These are phyloP conservation scores for Chirona hameri DNA, from an alignment of 2,888 invertebrate species.

Conservation along the genomic window DNA sequence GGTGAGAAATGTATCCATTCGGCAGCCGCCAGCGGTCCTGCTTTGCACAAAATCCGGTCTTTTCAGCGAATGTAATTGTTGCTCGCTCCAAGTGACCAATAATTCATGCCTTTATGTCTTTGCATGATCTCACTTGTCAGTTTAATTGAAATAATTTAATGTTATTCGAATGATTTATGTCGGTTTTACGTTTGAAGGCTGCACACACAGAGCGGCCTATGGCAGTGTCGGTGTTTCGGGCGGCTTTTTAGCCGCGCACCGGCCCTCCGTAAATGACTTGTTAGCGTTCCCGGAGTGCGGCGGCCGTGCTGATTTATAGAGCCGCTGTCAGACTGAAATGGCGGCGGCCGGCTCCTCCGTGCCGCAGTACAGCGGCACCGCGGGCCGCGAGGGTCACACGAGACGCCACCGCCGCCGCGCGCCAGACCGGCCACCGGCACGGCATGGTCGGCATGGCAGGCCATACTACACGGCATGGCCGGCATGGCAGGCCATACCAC, in stretches of 20 bases:
- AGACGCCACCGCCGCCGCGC: too few relatives aligned
- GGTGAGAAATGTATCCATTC: conserved; percentile 27
- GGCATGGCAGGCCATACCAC: too few relatives aligned
- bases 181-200: conserved; percentile 28
- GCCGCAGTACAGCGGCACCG: too few relatives aligned
- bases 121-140: conserved; percentile 29
- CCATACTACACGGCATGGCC: too few relatives aligned
- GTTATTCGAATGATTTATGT: conserved; percentile 26
- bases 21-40: background rate
- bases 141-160: conserved; percentile 29
- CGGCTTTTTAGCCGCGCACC: background rate
- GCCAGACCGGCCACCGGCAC: too few relatives aligned
- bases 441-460: too few relatives aligned
- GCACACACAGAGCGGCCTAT: background rate
- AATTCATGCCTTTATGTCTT: conserved; percentile 27
- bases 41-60: conserved; percentile 24
- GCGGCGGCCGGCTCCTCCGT: background rate
- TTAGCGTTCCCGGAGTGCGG: conserved; percentile 6
- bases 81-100: conserved; percentile 8
- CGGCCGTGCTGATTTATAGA: background rate
- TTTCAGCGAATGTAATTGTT: conserved; percentile 29
- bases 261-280: conserved; percentile 14
- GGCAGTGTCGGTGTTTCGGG: background rate
- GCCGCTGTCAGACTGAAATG: background rate
- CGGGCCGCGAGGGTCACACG: too few relatives aligned